phyloP scores from a whole-genome alignment of 2,113 vertebrate genomes.

The Lanius collurio region DNA sequence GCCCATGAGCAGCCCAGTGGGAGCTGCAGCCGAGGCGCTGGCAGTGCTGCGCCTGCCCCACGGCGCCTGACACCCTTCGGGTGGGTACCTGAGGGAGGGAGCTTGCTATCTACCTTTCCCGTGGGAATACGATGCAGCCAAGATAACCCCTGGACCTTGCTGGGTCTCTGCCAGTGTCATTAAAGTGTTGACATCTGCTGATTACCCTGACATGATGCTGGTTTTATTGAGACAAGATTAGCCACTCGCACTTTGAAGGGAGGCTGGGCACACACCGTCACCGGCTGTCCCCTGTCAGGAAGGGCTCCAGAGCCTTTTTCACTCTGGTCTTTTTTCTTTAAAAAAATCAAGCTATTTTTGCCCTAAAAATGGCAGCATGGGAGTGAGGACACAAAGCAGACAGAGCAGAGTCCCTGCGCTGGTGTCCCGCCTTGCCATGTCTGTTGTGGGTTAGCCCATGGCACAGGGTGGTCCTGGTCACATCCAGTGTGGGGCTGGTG shows the following conservation, averaged over 20 bases:
- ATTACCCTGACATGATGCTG: conserved; percentile 74
- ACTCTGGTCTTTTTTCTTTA: conserved; percentile 67
- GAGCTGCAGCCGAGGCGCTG: conserved; percentile 47
- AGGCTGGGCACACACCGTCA: conserved; percentile 78
- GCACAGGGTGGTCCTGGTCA: not conserved
- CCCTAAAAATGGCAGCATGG: not conserved
- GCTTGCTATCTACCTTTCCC: conserved; percentile 85
- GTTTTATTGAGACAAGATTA: conserved; percentile 75
- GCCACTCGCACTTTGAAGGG: conserved; percentile 54
- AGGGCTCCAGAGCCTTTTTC: conserved; percentile 79
- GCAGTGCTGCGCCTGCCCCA: conserved; percentile 53
- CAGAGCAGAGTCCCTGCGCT: not conserved
- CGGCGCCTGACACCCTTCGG: conserved; percentile 58
- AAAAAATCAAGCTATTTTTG: not conserved
- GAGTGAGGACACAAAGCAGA: not conserved
- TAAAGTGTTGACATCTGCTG: conserved; percentile 71
- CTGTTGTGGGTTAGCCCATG: not conserved
- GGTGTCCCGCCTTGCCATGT: accelerated
- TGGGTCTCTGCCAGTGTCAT: conserved; percentile 86
- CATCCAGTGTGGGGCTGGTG: no score
- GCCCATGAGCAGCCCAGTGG: not conserved
- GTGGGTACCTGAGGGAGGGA: conserved; percentile 73
- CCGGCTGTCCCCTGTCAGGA: conserved; percentile 72
- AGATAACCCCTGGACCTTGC: conserved; percentile 86
- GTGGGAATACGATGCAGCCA: conserved; percentile 85